Conservation (phyloP, 2,888 invertebrate species). For the Aricia artaxerxes region DNA sequence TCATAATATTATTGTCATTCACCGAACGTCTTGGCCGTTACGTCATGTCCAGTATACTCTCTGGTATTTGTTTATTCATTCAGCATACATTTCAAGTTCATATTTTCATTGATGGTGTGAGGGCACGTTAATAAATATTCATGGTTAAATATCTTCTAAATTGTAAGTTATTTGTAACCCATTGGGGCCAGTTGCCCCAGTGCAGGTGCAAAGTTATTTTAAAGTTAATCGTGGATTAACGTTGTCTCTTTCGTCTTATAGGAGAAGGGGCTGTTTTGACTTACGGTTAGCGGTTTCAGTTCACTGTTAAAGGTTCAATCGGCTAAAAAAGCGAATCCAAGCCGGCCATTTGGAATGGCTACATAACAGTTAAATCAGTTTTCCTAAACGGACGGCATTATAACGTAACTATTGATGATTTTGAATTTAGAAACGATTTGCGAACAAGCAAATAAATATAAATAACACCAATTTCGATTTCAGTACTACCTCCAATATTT, state of each 20-base stretch:
- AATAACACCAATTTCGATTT: background rate
- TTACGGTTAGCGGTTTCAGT: too few species aligned
- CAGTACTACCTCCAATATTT: background rate
- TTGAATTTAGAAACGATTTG: background rate
- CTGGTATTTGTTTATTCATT: conserved; percentile 18
- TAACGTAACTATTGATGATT: background rate
- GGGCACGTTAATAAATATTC: background rate
- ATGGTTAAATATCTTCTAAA: background rate
- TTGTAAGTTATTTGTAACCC: too few species aligned
- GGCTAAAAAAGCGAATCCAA: background rate
- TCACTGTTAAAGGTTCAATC: background rate
- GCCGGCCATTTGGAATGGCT: background rate
- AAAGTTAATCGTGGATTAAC: too few species aligned
- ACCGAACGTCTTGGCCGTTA: background rate
- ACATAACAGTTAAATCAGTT: background rate
- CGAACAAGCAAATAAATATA: too few species aligned
- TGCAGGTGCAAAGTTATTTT: background rate
- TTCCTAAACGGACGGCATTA: background rate
- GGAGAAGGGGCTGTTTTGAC: too few species aligned
- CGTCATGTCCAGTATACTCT: background rate
- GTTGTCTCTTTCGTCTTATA: too few species aligned
- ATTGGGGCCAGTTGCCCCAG: background rate
- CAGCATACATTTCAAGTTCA: conserved; percentile 13
- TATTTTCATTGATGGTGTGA: conserved; percentile 15
- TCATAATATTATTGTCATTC: conserved; percentile 17